Evolutionary conservation across 2,113 vertebrate genomes (phyloP), one percentile per base, ranked within the genome.

Genomic region (Bufo bufo): DNA sequence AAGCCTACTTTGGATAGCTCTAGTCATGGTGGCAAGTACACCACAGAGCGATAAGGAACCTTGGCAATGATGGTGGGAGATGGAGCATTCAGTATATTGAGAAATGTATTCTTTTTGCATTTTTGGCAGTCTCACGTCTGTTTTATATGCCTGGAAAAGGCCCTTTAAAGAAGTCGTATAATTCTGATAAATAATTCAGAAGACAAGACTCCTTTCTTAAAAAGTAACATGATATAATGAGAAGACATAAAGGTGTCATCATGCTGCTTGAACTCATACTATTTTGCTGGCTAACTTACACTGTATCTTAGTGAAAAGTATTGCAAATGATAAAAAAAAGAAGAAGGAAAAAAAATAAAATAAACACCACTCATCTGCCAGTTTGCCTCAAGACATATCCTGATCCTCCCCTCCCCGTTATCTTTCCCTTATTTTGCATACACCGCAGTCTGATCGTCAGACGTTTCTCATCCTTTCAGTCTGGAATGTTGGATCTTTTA

Each of bases 341-440:
- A 54, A 77, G n/a, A 33, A 33, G 1, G 33, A 1, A 33, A 33
- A 33, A 33, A 33, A 45, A 13, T 6, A 6, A 69, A 66, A 56
- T 8, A n/a, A 20, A 20, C 20, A 50, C 59, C 2, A 84, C n/a
- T 71, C 65, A 65, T 63, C 20, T 49, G 20, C 50, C n/a, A 52
- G 49, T 71, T 84, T 17, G 65, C 63, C 69, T 45, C 20, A 69
- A 85, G 54, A 85, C 52, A 75, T 75, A 74, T 75, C 17, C 23
- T 45, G 6, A 47, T 85, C 69, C 52, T 74, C 69, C 59, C 71
- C 69, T 85, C 54, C 83, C 3, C 16, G 66, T 74, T 61, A 74
- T 85, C 50, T 58, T 56, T 72, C 20, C 14, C 33, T 74, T 85
- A 85, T 61, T 82, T 71, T 82, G 75, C 80, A 84, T 82, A 82